phyloP scores from a whole-genome alignment of 2,797 vertebrate species.

The Oreonectes daqikongensis region DNA sequence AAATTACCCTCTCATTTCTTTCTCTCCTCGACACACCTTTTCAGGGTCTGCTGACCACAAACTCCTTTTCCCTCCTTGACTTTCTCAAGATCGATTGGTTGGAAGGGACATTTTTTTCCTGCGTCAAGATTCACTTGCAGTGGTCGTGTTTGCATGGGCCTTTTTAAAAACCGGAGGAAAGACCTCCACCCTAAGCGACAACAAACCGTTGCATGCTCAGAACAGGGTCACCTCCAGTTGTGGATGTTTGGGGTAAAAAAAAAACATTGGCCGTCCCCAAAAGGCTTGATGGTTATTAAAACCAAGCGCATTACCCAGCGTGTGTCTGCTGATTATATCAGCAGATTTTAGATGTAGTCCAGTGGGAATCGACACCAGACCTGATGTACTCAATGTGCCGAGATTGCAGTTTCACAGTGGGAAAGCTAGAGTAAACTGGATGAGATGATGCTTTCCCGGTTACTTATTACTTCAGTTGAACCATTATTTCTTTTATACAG shows the following conservation, averaged over 20 bases:
- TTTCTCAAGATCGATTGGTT: background rate
- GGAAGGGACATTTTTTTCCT: background rate
- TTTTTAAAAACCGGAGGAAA: background rate
- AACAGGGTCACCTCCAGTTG: background rate
- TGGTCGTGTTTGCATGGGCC: background rate
- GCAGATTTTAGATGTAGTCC: background rate
- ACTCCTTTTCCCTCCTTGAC: background rate
- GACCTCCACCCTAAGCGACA: background rate
- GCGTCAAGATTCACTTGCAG: background rate
- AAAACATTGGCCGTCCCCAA: background rate
- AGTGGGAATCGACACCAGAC: background rate
- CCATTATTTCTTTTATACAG: background rate
- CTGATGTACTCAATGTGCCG: background rate
- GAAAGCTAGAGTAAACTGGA: background rate
- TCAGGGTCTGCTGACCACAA: constrained; percentile 1
- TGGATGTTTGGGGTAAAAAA: background rate
- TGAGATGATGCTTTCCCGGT: background rate
- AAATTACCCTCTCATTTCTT: constrained; percentile 5
- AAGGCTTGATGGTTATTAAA: constrained; percentile 8
- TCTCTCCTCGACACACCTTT: background rate
- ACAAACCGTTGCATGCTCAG: background rate
- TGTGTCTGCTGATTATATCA: constrained; percentile 8
- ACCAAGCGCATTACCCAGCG: background rate
- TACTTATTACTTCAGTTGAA: no score
- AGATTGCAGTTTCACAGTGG: constrained; percentile 21